Evolutionary conservation across 2,797 vertebrate species (phyloP).

Genomic region (Phoebastria nigripes): DNA sequence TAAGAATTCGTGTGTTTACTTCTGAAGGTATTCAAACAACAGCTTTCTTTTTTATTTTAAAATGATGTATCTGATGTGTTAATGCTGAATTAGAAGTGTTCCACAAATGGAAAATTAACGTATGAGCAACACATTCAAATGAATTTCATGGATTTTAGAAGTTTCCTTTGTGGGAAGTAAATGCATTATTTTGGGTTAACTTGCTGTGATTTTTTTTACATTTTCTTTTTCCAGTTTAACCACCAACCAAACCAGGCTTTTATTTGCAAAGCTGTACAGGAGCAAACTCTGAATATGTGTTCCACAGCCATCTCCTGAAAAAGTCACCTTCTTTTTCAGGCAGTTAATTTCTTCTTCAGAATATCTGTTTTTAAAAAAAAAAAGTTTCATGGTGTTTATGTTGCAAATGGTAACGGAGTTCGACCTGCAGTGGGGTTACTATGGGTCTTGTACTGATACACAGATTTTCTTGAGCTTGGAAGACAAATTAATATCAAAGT

Average conservation of each 20-base stretch:
- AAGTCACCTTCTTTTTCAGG: not conserved
- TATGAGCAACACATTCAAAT: not conserved
- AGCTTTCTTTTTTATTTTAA: not conserved
- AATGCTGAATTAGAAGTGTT: not conserved
- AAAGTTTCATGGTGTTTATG: rapidly evolving
- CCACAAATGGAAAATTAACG: not conserved
- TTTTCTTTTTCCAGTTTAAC: not conserved
- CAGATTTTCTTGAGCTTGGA: not conserved
- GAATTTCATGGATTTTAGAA: not conserved
- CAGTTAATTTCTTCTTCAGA: not conserved
- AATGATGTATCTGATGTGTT: not conserved
- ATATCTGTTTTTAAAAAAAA: not conserved
- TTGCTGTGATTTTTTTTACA: not conserved
- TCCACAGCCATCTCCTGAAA: not conserved
- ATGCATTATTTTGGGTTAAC: not conserved
- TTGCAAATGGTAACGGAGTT: rapidly evolving
- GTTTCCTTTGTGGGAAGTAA: not conserved
- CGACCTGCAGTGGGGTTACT: not conserved
- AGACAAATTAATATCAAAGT: not conserved
- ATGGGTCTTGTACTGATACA: rapidly evolving
- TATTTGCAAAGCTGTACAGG: not conserved
- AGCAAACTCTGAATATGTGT: not conserved
- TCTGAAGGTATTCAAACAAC: not conserved
- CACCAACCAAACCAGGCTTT: not conserved
- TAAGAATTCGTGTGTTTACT: not conserved